These are phyloP conservation scores for Hypsibius dujardini DNA, from an alignment of 1,140 invertebrate genomes.

Conservation along the genomic window DNA sequence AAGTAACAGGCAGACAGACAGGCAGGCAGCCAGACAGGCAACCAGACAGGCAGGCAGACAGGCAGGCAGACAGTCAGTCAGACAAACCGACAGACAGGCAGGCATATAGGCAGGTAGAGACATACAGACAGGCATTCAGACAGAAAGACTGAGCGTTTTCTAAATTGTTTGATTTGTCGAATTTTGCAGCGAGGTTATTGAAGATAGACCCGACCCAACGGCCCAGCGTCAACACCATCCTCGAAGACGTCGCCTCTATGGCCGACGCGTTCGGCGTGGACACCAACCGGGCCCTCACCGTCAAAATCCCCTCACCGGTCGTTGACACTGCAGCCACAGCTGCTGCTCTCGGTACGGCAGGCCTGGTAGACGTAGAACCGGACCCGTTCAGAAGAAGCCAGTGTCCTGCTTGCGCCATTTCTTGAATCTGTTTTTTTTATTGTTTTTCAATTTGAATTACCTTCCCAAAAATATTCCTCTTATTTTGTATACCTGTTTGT, in stretches of 20 bases:
- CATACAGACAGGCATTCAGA: too few relatives aligned
- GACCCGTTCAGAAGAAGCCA: conserved; percentile 6
- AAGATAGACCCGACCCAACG: conserved; percentile 21
- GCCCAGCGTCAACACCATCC: conserved; percentile 19
- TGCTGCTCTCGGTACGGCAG: conserved; percentile 8
- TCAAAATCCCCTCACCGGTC: conserved; percentile 21
- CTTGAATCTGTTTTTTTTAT: conserved; percentile 2
- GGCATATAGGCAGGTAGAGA: too few relatives aligned
- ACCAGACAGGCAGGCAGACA: too few relatives aligned
- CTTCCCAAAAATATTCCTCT: too few relatives aligned
- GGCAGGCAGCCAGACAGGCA: too few relatives aligned
- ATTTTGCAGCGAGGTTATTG: conserved; percentile 20
- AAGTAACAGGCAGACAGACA: too few relatives aligned
- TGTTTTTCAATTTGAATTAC: too few relatives aligned
- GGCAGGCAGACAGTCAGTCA: too few relatives aligned
- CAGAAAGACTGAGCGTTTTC: conserved; percentile 14
- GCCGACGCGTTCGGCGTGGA: conserved; percentile 20
- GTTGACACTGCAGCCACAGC: too few relatives aligned
- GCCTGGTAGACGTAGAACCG: too few relatives aligned
- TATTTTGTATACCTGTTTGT: too few relatives aligned
- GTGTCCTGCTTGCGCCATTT: not conserved
- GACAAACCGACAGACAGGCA: too few relatives aligned
- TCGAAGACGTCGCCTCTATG: conserved; percentile 20
- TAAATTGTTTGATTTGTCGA: not conserved
- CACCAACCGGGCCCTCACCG: conserved; percentile 20